These are phyloP conservation scores for Eudemis profundana DNA, from an alignment of 2,888 invertebrate species.

Conservation along the genomic window DNA sequence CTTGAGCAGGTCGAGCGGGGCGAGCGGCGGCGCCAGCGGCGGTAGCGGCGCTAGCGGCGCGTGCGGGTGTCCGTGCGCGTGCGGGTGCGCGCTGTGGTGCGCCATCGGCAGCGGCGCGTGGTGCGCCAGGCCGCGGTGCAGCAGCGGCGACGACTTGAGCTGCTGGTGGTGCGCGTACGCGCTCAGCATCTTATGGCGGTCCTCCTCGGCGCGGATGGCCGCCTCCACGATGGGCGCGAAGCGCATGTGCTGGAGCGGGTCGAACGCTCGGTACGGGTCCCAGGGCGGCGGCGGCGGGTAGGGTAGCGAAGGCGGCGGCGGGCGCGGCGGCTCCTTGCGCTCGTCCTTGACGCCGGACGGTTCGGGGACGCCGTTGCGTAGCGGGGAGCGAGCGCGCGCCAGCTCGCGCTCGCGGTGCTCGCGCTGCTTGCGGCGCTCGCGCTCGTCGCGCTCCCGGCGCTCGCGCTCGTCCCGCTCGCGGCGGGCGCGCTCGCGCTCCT, in stretches of 20 bases:
- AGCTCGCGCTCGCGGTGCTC: constrained; percentile 85
- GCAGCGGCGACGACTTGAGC: constrained; percentile 77
- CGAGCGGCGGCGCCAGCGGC: constrained; percentile 75
- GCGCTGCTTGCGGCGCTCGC: constrained; percentile 86
- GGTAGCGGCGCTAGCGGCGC: constrained; percentile 72
- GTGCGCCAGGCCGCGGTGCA: constrained; percentile 81
- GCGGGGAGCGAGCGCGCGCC: constrained; percentile 89
- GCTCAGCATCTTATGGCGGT: constrained; percentile 90
- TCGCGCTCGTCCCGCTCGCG: constrained; percentile 86
- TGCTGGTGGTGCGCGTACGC: constrained; percentile 88
- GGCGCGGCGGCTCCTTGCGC: constrained; percentile 83
- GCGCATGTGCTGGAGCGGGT: constrained; percentile 88
- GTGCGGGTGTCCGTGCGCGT: constrained; percentile 67
- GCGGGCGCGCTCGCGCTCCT: constrained; percentile 82
- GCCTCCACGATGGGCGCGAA: constrained; percentile 93
- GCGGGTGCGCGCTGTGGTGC: constrained; percentile 80
- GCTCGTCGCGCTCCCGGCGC: constrained; percentile 83
- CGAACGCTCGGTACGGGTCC: constrained; percentile 90
- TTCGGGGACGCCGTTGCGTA: constrained; percentile 88
- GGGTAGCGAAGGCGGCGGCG: constrained; percentile 76
- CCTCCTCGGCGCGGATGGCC: constrained; percentile 91
- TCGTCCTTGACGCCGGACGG: constrained; percentile 66
- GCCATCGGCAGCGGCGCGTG: constrained; percentile 60
- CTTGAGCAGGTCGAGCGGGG: constrained; percentile 86
- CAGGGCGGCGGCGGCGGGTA: constrained; percentile 86